Conservation (phyloP, 1,140 invertebrate genomes). For the Tribolium madens region DNA sequence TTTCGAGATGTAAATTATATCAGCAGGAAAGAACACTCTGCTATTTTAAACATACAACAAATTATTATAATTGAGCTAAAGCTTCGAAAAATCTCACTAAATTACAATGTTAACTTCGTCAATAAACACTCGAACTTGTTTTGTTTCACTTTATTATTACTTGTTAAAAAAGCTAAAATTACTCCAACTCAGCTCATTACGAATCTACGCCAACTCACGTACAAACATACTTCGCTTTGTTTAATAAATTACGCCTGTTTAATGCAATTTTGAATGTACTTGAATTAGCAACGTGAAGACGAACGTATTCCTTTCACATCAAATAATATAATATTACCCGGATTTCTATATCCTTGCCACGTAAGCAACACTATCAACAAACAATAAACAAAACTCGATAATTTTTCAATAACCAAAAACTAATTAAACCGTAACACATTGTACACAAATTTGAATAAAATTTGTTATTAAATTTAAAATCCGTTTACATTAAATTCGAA, state of each 20-base stretch:
- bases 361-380: not conserved
- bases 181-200: not conserved
- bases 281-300: not conserved
- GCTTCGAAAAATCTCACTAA: not conserved
- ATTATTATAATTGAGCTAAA: conserved; percentile 20
- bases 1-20: conserved; percentile 27
- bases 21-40: not conserved
- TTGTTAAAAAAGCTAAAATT: not conserved
- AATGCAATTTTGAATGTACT: not conserved
- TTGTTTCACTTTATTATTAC: not conserved
- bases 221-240: not conserved
- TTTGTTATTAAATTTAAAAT: not conserved
- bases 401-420: not conserved
- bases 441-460: not conserved
- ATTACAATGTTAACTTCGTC: conserved; percentile 1
- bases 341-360: not conserved
- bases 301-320: not conserved
- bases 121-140: conserved; percentile 10
- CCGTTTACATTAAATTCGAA: not conserved
- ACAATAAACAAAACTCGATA: not conserved
- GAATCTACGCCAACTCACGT: not conserved
- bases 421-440: not conserved
- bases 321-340: not conserved
- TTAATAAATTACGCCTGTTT: not conserved
- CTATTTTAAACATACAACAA: conserved; percentile 17